A percentile compares a stretch with the other conserved stretches of the same genome.
phyloP scores from a whole-genome alignment of 1,140 invertebrate species.

The Lepidurus packardi region DNA sequence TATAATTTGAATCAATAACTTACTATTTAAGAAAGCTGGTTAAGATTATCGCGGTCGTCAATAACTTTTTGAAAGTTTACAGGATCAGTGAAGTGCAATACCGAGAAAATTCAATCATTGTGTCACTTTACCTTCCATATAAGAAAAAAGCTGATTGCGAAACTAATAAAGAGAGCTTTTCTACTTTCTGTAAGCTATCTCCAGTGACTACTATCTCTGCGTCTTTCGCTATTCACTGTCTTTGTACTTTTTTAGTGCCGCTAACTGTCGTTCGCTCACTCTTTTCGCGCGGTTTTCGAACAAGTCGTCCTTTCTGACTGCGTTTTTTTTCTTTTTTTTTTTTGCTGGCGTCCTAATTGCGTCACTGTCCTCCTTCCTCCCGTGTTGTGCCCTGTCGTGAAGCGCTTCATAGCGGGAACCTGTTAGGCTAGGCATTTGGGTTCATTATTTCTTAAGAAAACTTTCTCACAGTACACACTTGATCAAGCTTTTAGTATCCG shows the following conservation, averaged over 20 bases:
- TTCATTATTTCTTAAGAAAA: neutral
- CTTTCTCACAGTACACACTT: neutral
- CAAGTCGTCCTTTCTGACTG: neutral
- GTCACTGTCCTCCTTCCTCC: neutral
- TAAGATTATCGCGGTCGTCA: no score
- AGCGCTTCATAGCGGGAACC: neutral
- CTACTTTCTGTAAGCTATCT: slow-evolving; percentile 2
- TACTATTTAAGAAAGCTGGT: no score
- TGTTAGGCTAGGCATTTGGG: neutral
- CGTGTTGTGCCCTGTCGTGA: neutral
- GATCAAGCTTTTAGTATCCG: neutral
- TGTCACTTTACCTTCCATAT: slow-evolving; percentile 1
- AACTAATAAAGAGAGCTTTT: slow-evolving; percentile 3
- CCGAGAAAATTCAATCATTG: no score
- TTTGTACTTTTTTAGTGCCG: neutral
- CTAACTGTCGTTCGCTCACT: neutral
- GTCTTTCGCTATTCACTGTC: slow-evolving; percentile 1
- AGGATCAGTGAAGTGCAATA: no score
- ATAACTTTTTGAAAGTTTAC: no score
- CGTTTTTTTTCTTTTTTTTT: neutral
- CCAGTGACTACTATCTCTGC: neutral
- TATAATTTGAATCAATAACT: no score
- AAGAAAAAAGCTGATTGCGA: neutral
- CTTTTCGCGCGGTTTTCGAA: neutral
- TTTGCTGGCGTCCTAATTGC: neutral